Base-by-base conservation (phyloP, 2,888 invertebrate genomes). In the Callosobruchus maculatus region DNA sequence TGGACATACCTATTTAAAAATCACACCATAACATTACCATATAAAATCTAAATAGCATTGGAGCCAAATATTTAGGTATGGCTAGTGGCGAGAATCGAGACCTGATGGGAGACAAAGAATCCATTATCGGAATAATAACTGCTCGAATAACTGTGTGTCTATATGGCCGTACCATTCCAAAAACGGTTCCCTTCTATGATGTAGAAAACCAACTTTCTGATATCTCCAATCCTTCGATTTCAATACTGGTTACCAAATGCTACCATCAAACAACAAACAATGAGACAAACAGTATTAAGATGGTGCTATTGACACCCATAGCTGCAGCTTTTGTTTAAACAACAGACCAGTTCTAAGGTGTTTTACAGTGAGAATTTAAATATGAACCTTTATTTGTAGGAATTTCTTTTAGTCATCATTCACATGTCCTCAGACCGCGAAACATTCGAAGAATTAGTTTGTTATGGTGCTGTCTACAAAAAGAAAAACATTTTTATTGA, bases 1-100 rank as follows among this genome's bases (percentile, higher is more conserved):
- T 99, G 99, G 0, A 98, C 98, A 71, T 98, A 93, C 97, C 98
- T n/a, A n/a, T n/a, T n/a, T n/a, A n/a, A n/a, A n/a, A n/a, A 99
- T 98, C 98, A 99, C 3, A 97, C 97, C 22, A 97, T 90, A 0
- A 99, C 99, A 88, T 98, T 95, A 0, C 98, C 98, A 87, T 99
- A 97, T 74, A 97, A n/a, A n/a, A 88, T 73, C 93, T 90, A 70
- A 90, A 90, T 77, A 97, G 73, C 66, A 97, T 91, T 70, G 93
- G 92, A 0, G 94, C 94, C 78, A 99, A 88, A 85, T 99, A 98
- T 83, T 94, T 93, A 0, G 99, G 99, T 82, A 99, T 92, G 0
- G 97, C 93, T 70, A 97, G 91, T 3, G 98, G 98, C 78, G 98
- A 88, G 85, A 92, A 97, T 74, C 93, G 92, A 1, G 98, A 97